Conservation (phyloP, 2,888 invertebrate genomes). For the Gymnosoma rotundatum region DNA sequence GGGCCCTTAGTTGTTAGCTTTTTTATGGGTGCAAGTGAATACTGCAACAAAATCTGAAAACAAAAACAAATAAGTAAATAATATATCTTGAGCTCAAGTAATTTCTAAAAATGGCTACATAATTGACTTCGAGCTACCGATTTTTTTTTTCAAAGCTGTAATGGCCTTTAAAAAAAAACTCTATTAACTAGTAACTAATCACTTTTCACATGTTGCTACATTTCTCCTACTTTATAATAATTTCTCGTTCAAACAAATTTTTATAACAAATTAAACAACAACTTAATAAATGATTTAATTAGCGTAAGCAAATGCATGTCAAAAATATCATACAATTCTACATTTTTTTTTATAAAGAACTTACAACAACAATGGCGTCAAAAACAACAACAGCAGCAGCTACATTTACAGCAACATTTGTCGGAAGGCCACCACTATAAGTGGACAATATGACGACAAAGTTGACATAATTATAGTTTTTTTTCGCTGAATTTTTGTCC, state of each 20-base stretch:
- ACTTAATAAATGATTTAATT: slow-evolving; percentile 71
- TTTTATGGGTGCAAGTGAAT: no score
- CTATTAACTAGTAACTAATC: no score
- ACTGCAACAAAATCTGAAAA: no score
- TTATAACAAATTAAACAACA: slow-evolving; percentile 62
- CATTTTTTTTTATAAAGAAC: slow-evolving; percentile 57
- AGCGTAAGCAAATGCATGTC: slow-evolving; percentile 71
- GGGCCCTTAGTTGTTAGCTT: no score
- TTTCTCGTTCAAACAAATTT: slow-evolving; percentile 6
- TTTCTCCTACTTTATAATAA: not conserved
- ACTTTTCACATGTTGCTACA: not conserved
- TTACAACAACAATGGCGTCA: slow-evolving; percentile 43
- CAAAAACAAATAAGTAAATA: no score
- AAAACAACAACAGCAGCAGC: slow-evolving; percentile 33
- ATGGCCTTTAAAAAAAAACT: no score
- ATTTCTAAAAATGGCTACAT: no score
- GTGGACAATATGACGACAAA: slow-evolving; percentile 71
- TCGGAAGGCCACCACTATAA: slow-evolving; percentile 63
- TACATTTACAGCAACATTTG: slow-evolving; percentile 32
- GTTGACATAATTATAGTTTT: slow-evolving; percentile 69
- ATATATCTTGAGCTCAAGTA: no score
- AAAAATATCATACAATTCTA: slow-evolving; percentile 69
- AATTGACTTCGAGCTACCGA: no score
- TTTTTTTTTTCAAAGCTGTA: no score
- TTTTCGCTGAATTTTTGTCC: slow-evolving; percentile 49